phyloP scores from a whole-genome alignment of 1,140 invertebrate species.

The Adelges cooleyi region DNA sequence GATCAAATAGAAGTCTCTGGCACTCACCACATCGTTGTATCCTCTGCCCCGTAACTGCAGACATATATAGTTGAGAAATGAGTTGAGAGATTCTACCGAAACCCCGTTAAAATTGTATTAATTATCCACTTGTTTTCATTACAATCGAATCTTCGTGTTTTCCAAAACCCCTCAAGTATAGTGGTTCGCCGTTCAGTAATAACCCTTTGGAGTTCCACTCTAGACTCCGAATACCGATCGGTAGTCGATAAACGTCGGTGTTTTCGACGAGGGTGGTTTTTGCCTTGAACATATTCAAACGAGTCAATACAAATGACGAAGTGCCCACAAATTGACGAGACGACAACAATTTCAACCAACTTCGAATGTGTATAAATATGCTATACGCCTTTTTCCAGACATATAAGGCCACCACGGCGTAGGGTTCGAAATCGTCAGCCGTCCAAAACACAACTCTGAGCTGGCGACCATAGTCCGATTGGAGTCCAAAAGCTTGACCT shows the following conservation, averaged over 20 bases:
- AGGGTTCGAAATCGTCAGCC: not conserved
- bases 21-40: slow-evolving; percentile 72
- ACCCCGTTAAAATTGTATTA: too few relatives aligned
- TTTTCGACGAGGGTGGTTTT: not conserved
- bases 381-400: slow-evolving; percentile 9
- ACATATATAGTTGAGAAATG: too few relatives aligned
- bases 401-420: slow-evolving; percentile 14
- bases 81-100: too few relatives aligned
- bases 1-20: slow-evolving; percentile 86
- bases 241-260: slow-evolving; percentile 67
- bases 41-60: slow-evolving; percentile 74
- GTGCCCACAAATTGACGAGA: too few relatives aligned
- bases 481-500: slow-evolving; percentile 11
- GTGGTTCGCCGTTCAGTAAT: slow-evolving; percentile 66
- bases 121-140: too few relatives aligned
- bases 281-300: not conserved
- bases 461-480: not conserved
- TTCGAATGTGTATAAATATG: slow-evolving; percentile 11
- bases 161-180: slow-evolving; percentile 87
- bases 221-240: slow-evolving; percentile 75
- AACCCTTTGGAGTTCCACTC: slow-evolving; percentile 64
- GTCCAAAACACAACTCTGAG: not conserved
- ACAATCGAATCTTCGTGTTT: slow-evolving; percentile 90
- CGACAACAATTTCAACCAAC: not conserved
- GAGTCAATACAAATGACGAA: too few relatives aligned